Conservation (phyloP, 1,140 invertebrate genomes). For the Papilio helenus region DNA sequence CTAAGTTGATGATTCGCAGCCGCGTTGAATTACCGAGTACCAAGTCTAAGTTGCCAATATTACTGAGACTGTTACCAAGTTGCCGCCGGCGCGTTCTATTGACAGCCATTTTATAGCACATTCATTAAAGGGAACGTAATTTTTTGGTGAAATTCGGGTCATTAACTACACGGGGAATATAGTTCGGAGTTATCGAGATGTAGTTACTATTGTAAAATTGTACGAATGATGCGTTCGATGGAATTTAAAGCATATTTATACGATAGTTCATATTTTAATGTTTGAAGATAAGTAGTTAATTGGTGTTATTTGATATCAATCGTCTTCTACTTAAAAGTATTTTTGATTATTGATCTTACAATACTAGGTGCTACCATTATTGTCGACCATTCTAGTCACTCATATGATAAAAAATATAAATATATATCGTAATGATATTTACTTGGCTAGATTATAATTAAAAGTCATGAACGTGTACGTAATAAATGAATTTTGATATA, state of each 20-base stretch:
- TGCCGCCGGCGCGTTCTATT: not conserved
- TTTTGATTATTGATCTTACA: no score
- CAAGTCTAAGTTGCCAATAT: not conserved
- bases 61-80: not conserved
- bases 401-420: not conserved
- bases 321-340: not conserved
- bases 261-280: not conserved
- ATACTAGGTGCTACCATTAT: not conserved
- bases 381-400: not conserved
- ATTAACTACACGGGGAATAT: not conserved
- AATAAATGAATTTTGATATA: not conserved
- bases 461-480: not conserved
- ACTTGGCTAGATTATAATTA: not conserved
- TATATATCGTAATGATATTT: not conserved
- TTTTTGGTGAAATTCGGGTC: not conserved
- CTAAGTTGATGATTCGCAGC: not conserved
- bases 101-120: not conserved
- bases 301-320: not conserved
- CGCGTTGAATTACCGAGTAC: not conserved
- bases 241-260: not conserved
- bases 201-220: not conserved
- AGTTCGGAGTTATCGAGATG: not conserved
- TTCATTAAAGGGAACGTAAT: not conserved
- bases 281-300: not conserved
- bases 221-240: not conserved